phyloP scores from a whole-genome alignment of 1,140 invertebrate genomes.

The Drosophila quadrilineata region DNA sequence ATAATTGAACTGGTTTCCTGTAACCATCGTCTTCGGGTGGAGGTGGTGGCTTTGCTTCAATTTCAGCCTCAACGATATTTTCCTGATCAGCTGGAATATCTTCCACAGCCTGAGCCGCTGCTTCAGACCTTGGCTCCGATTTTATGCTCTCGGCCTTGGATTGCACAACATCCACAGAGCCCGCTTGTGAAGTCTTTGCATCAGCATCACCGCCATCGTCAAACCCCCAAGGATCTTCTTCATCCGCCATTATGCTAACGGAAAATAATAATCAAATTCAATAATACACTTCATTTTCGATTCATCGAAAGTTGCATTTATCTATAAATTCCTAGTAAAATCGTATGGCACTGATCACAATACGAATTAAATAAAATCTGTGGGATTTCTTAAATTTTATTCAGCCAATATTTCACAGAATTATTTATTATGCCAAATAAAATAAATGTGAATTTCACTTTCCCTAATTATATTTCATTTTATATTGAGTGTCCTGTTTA shows the following conservation, averaged over 20 bases:
- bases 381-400: too few species aligned
- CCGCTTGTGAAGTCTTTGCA: conserved; percentile 29
- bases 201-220: conserved; percentile 58
- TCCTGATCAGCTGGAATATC: conserved; percentile 57
- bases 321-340: background rate
- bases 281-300: background rate
- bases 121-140: conserved; percentile 59
- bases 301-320: background rate
- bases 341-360: too few species aligned
- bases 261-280: background rate
- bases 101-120: conserved; percentile 18
- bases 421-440: too few species aligned
- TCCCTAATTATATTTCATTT: too few species aligned
- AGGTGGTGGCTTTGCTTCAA: conserved; percentile 82
- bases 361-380: too few species aligned
- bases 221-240: conserved; percentile 81
- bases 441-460: too few species aligned
- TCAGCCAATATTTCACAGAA: too few species aligned
- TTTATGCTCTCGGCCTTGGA: conserved; percentile 65
- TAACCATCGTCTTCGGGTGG: conserved; percentile 82
- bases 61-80: conserved; percentile 60
- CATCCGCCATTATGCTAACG: conserved; percentile 72
- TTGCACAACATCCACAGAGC: conserved; percentile 33
- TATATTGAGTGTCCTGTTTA: background rate
- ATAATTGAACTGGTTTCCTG: conserved; percentile 83